Evolutionary conservation across 2,888 invertebrate species (phyloP).

Genomic region (Cephus runcator): DNA sequence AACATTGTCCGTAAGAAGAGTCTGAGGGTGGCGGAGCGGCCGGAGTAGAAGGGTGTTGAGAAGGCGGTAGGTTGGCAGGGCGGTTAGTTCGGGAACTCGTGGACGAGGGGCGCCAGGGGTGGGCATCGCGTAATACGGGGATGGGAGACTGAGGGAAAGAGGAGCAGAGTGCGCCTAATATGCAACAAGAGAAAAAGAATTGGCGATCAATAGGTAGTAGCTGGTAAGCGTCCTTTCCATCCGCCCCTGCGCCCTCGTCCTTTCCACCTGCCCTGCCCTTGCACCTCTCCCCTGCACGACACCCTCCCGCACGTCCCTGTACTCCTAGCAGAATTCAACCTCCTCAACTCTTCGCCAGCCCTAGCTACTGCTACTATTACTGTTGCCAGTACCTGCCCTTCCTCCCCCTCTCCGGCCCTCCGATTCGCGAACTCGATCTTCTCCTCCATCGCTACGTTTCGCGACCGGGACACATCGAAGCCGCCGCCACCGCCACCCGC

Average conservation of each 20-base stretch:
- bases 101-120: slow-evolving; percentile 31
- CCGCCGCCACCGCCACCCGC: no score
- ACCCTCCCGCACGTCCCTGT: neutral
- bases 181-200: slow-evolving; percentile 66
- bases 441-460: neutral
- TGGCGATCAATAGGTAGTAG: slow-evolving; percentile 66
- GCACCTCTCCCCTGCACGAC: neutral
- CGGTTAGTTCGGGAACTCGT: slow-evolving; percentile 32
- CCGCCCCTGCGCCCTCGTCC: slow-evolving; percentile 52
- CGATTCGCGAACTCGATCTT: neutral
- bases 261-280: slow-evolving; percentile 46
- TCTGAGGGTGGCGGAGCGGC: slow-evolving; percentile 32
- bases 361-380: neutral
- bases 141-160: slow-evolving; percentile 28
- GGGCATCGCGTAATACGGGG: slow-evolving; percentile 33
- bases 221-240: slow-evolving; percentile 66
- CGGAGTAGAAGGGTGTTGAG: slow-evolving; percentile 31
- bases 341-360: neutral
- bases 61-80: slow-evolving; percentile 24
- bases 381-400: neutral
- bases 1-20: slow-evolving; percentile 58
- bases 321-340: neutral
- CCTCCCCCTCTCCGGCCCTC: neutral
- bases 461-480: neutral
- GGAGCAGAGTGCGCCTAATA: slow-evolving; percentile 63